Conservation (phyloP, 2,113 vertebrate species). For the Campylomormyrus numenius region DNA sequence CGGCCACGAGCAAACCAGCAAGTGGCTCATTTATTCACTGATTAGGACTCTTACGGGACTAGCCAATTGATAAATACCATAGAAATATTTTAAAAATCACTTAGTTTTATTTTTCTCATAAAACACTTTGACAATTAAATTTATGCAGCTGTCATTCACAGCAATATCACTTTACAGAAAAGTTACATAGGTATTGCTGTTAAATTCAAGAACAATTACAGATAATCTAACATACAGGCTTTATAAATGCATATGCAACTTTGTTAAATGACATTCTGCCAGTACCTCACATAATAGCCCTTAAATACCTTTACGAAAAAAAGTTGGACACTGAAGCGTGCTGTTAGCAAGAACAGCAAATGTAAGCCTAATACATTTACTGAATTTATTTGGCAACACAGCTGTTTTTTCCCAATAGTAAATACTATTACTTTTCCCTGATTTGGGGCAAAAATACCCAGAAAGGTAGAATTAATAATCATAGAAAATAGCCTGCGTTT, state of each 20-base stretch:
- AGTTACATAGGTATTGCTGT: not conserved
- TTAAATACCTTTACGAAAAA: conserved; percentile 10
- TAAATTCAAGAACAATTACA: not conserved
- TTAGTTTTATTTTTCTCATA: conserved; percentile 16
- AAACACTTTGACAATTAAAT: conserved; percentile 48
- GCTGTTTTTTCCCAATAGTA: not conserved
- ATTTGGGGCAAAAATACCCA: conserved; percentile 40
- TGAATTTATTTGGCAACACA: conserved; percentile 1
- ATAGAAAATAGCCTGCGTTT: conserved; percentile 33
- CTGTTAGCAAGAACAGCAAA: conserved; percentile 17
- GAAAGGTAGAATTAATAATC: conserved; percentile 29
- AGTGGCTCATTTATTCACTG: not conserved
- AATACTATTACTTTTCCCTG: conserved; percentile 32
- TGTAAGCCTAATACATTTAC: not conserved
- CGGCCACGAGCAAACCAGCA: not conserved
- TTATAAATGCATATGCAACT: conserved; percentile 17
- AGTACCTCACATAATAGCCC: conserved; percentile 31
- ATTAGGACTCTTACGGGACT: not conserved
- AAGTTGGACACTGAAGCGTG: conserved; percentile 11
- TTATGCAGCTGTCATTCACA: not conserved
- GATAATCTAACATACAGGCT: conserved; percentile 12
- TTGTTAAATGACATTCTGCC: conserved; percentile 21
- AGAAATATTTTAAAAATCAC: not conserved
- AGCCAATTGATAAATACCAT: not conserved
- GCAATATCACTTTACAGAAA: conserved; percentile 20